These are phyloP conservation scores for Callipepla squamata DNA, from an alignment of 2,113 vertebrate genomes.

Conservation along the genomic window DNA sequence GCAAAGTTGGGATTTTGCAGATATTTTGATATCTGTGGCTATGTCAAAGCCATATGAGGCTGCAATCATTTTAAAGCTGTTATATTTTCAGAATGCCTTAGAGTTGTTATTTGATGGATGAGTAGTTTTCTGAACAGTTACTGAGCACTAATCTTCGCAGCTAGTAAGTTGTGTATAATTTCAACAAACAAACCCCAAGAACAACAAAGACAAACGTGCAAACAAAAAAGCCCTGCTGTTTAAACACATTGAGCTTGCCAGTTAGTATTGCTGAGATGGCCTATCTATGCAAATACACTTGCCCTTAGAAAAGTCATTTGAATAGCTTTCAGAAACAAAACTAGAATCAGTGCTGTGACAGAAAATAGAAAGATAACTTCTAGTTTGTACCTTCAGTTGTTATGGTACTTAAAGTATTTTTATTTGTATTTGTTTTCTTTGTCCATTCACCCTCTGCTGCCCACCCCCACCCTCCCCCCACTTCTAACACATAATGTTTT, in stretches of 20 bases:
- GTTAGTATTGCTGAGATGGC: background rate
- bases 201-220: too few species aligned
- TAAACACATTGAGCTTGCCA: background rate
- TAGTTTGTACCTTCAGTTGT: background rate
- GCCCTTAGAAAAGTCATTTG: background rate
- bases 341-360: background rate
- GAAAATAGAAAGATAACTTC: background rate
- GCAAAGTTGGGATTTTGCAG: background rate
- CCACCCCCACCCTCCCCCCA: too few species aligned
- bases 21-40: background rate
- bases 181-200: background rate
- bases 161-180: background rate
- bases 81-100: background rate
- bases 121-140: background rate
- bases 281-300: background rate
- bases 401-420: background rate
- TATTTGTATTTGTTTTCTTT: background rate
- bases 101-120: background rate
- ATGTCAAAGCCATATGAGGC: background rate
- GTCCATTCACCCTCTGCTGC: background rate
- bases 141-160: background rate
- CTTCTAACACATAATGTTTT: background rate
- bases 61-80: background rate
- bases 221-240: background rate
- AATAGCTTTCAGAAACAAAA: background rate